Base-by-base conservation (phyloP, 2,113 vertebrate genomes). In the Callopanchax toddi region DNA sequence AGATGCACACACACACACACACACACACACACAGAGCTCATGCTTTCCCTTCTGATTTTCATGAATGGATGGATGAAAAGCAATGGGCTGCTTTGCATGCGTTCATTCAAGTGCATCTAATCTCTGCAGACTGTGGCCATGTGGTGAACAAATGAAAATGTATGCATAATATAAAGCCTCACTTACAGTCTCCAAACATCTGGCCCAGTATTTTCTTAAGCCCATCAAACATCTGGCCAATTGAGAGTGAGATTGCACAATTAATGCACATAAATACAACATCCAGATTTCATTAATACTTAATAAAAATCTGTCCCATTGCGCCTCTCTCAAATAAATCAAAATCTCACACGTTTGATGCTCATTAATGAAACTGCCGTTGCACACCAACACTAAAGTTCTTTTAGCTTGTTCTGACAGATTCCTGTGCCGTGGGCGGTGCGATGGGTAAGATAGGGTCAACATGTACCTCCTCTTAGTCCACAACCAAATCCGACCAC, bases 191-290 rank as follows among this genome's bases (percentile, higher is more conserved):
- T 46, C 43, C 17, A 64, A 90, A 90, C 84, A 91, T 92, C 86
- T 90, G 85, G 61, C 78, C 25, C 64, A 63, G 71, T 78, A 86
- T 87, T 89, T 82, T 78, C 51, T 64, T 17, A n/a, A 81, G 66
- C 75, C 80, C 71, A 79, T 48, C 46, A 34, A 45, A 83, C 86
- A 89, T 85, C 87, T 88, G 88, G 74, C 69, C 78, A 77, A 81
- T 49, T 66, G 48, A 51, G 13, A 36, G 63, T 43, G 37, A 83
- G 71, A 77, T 69, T 73, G 78, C 63, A 67, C 59, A 78, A 71
- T 79, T 44, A 75, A 80, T 12, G 29, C 44, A 59, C 34, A 67
- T 42, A 72, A 78, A 61, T 40, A 60, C 26, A 70, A 42, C 5
- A 70, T 54, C 17, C 22, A 54, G 43, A 52, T 32, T 71, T 58